phyloP scores from a whole-genome alignment of 2,113 vertebrate genomes.

The Solenodon paradoxus region DNA sequence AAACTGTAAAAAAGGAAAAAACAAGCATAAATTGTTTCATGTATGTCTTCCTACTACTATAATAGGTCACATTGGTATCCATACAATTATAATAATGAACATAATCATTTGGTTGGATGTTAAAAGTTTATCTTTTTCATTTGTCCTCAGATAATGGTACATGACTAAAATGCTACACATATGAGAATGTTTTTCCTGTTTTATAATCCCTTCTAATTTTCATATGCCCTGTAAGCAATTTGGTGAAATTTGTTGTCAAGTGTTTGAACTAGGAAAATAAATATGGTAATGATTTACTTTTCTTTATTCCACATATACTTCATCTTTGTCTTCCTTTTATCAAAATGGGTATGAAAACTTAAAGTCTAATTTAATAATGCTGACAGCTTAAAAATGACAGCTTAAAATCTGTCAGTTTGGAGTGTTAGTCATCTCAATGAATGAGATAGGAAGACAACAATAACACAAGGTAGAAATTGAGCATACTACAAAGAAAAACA shows the following conservation, averaged over 20 bases:
- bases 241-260: conserved; percentile 14
- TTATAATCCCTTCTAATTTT: conserved; percentile 36
- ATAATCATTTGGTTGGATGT: neutral
- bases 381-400: conserved; percentile 19
- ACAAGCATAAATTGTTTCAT: neutral
- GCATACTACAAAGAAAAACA: conserved; percentile 18
- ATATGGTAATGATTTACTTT: neutral
- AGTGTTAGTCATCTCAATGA: neutral
- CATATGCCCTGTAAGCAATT: conserved; percentile 9
- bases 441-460: conserved; percentile 24
- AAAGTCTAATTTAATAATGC: conserved; percentile 29
- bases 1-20: neutral
- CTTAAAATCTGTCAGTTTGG: conserved; percentile 34
- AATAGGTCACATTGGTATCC: neutral
- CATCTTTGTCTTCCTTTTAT: conserved; percentile 20
- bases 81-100: neutral
- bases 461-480: neutral
- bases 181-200: neutral
- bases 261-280: conserved; percentile 1
- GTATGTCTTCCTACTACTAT: neutral
- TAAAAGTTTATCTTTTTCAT: conserved; percentile 9
- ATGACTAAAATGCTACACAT: neutral
- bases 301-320: neutral
- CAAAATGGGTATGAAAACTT: conserved; percentile 18
- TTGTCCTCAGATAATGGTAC: neutral